Evolutionary conservation across 2,888 invertebrate genomes (phyloP).

Genomic region (Ichneumon xanthorius): DNA sequence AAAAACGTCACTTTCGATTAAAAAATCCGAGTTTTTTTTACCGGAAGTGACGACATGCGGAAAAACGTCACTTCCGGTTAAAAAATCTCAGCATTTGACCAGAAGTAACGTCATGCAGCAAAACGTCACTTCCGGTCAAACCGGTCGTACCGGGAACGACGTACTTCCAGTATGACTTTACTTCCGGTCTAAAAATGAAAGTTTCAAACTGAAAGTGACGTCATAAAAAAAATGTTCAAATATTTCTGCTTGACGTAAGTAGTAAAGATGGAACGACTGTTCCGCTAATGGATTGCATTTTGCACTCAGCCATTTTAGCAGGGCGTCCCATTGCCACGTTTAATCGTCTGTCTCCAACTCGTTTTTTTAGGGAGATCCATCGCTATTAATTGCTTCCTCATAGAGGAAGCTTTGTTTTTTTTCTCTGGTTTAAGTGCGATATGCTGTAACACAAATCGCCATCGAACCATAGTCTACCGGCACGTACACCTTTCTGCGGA

Average conservation of each 20-base stretch:
- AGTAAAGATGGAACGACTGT: not conserved
- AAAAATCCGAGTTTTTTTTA: too few species aligned
- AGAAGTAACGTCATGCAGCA: too few species aligned
- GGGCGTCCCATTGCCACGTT: not conserved
- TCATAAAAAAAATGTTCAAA: not conserved
- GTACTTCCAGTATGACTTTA: too few species aligned
- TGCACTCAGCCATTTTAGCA: not conserved
- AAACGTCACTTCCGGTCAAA: too few species aligned
- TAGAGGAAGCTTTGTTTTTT: not conserved
- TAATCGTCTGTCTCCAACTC: not conserved
- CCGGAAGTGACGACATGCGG: too few species aligned
- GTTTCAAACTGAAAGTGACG: too few species aligned
- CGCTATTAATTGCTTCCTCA: too few species aligned
- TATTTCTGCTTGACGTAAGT: not conserved
- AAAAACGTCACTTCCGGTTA: too few species aligned
- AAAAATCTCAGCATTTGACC: too few species aligned
- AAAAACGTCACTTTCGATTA: not conserved
- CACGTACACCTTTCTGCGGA: not conserved
- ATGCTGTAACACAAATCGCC: not conserved
- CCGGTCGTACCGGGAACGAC: too few species aligned
- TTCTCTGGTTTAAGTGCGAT: not conserved
- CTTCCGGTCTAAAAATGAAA: too few species aligned
- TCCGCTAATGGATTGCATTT: constrained; percentile 11
- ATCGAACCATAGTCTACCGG: not conserved
- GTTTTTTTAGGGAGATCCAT: not conserved